Evolutionary conservation across 1,140 invertebrate genomes (phyloP), one percentile per base, ranked within the genome.

Genomic region (Brachionus calyciflorus): DNA sequence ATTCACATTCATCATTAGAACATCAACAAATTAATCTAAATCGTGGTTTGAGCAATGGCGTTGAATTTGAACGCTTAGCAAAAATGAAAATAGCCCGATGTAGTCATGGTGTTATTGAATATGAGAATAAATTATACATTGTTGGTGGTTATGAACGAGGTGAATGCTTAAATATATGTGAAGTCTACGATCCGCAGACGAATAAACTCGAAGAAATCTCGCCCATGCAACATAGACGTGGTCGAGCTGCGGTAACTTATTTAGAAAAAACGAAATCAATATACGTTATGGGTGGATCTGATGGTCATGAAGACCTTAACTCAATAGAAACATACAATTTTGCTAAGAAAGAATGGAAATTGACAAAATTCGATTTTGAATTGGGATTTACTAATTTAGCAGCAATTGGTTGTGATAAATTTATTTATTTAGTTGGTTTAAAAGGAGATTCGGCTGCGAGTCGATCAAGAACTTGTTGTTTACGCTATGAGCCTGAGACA

Each of bases 161-260:
- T 17, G 91, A 93, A 82, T 93, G 91, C 81, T 84, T 94, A 49
- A 89, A 88, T 69, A 87, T 87, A 14, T 90, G 90, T 1, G 92
- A 93, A 84, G 86, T 87, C 19, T 93, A 91, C 83, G 87, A 90
- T 80, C 88, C 90, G 2, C 84, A 85, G 41, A 85, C 82, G 4
- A 93, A 92, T 81, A 85, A 81, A 30, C 93, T 92, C 91, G 83
- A 85, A 28, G 80, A 83, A 2, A 81, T 91, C 78, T 86, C 89
- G 0, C 83, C 88, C 19, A 92, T 93, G 91, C 86, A 84, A 33
- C 86, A 88, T 80, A 88, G 89, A 37, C 83, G 92, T 65, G 92
- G 91, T 9, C 86, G 92, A n/a, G 76, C 40, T 28, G 49, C 76
- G 3, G 60, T 51, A 9, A 51, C 49, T 7, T 30, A 17, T 21